These are phyloP conservation scores for Tokudaia muenninki DNA, from an alignment of 2,797 vertebrate genomes.

Conservation along the genomic window DNA sequence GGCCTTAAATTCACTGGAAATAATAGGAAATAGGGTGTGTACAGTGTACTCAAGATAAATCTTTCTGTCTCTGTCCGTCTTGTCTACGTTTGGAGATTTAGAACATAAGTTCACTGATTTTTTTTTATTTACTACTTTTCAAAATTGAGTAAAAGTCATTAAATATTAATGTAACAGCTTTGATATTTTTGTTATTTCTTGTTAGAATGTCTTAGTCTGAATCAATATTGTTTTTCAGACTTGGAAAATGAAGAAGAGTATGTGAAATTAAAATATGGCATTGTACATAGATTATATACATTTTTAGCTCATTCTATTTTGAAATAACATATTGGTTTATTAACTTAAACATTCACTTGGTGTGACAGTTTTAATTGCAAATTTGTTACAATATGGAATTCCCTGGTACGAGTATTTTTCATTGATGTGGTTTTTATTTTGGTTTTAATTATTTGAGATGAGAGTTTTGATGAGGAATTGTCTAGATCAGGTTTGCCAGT, in stretches of 20 bases:
- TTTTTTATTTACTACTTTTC: neutral
- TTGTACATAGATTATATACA: neutral
- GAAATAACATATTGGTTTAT: conserved; percentile 10
- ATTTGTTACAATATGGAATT: no score
- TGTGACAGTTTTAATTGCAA: neutral
- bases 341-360: conserved; percentile 32
- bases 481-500: neutral
- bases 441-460: neutral
- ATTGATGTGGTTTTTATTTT: neutral
- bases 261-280: conserved; percentile 48
- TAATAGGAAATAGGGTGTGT: neutral
- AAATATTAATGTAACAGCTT: conserved; percentile 13
- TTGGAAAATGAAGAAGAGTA: conserved; percentile 37
- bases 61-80: neutral
- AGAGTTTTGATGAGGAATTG: neutral
- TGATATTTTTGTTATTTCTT: conserved; percentile 14
- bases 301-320: conserved; percentile 44
- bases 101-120: neutral
- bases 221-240: conserved; percentile 19
- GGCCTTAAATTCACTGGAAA: conserved; percentile 36
- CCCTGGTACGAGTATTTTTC: neutral
- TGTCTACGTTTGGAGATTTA: neutral
- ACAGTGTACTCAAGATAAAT: neutral
- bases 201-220: conserved; percentile 29
- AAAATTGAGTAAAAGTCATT: neutral